Base-by-base conservation (phyloP, 2,888 invertebrate species). In the Nudaria mundana region DNA sequence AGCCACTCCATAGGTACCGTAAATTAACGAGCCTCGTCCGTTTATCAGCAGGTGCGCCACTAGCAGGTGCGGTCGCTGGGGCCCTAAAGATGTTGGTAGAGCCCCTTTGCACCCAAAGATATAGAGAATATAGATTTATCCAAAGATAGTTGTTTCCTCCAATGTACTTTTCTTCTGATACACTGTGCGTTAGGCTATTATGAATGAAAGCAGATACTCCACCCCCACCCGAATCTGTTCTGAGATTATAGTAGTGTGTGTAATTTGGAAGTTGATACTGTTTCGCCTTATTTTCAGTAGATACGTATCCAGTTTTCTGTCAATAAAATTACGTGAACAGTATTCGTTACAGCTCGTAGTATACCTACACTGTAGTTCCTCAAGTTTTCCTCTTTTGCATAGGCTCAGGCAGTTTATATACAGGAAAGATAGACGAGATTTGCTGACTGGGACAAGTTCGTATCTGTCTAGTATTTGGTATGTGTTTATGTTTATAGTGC, bases 131-230 rank as follows among this genome's bases (percentile, higher is more conserved):
- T 10, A 40, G 11, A 7, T 35, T 34, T 3, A 62, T 48, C 59
- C 58, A 64, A 14, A 63, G 14, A 20, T 49, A 64, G 16, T 64
- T 50, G 16, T 63, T 63, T 0, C 44, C 55, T 13, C 52, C 39
- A 25, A 35, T 43, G 12, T 25, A 45, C 1, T 16, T 4, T 4
- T 52, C 44, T 28, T 56, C 55, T 2, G 48, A 37, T 15, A 55
- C 12, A 3, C 43, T 29, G 14, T 50, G 47, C 33, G 54, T 52
- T n/a, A 65, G 25, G 13, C 30, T 43, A 3, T 57, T 42, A 14
- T 61, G 60, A 0, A 57, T 48, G 37, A 44, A 63, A 6, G 54
- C 52, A 1, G 61, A 63, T 2, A 61, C 59, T 5, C 59, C 62
- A 12, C 65, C 65, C 1, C 65, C 60, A 18, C 23, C 48, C 0